Evolutionary conservation across 1,140 invertebrate species (phyloP).

Genomic region (Paramacrobiotus metropolitanus): DNA sequence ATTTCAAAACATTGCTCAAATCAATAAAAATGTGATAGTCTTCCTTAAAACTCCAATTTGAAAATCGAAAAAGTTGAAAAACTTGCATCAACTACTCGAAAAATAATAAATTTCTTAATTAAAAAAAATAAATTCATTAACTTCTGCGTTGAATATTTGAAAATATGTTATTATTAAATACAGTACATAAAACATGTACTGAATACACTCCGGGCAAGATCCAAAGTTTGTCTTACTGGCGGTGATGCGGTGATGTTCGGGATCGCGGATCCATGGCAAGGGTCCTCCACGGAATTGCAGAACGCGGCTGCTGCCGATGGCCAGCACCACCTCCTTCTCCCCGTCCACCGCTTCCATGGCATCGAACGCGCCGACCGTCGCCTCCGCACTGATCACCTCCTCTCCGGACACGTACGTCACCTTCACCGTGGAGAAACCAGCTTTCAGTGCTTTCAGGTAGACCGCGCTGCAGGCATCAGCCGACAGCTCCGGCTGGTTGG

Average conservation of each 20-base stretch:
- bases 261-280: constrained; percentile 6
- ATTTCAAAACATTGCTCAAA: no score
- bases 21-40: no score
- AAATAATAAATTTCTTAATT: no score
- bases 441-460: constrained; percentile 16
- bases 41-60: no score
- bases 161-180: no score
- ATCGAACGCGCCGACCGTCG: background rate
- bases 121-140: no score
- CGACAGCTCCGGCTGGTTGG: background rate
- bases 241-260: constrained; percentile 12
- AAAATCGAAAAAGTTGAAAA: no score
- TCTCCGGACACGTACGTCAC: constrained; percentile 15
- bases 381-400: constrained; percentile 4
- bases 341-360: background rate
- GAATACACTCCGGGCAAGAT: no score
- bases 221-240: no score
- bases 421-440: constrained; percentile 19
- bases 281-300: background rate
- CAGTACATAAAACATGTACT: no score
- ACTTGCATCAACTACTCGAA: no score
- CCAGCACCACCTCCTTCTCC: background rate
- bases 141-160: no score
- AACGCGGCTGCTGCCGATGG: background rate
- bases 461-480: constrained; percentile 17